These are phyloP conservation scores for Danaus melanippus DNA, from an alignment of 1,140 invertebrate genomes.

Conservation along the genomic window DNA sequence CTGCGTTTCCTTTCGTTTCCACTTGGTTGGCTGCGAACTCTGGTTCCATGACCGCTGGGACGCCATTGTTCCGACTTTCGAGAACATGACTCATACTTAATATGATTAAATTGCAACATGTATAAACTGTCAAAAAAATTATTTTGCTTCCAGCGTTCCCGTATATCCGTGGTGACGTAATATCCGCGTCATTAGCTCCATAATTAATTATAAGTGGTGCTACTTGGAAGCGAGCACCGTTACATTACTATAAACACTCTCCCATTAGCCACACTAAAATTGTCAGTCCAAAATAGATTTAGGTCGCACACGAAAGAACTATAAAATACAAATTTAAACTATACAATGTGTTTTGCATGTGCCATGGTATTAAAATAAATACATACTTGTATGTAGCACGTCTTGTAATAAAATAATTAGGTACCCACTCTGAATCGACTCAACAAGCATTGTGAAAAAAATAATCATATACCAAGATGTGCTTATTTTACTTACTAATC, in stretches of 20 bases:
- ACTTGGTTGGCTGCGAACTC: conserved; percentile 32
- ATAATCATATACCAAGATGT: no score
- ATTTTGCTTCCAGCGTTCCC: no score
- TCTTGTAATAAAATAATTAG: no score
- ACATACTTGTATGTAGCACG: no score
- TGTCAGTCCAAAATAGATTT: conserved; percentile 42
- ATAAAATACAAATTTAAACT: conserved; percentile 15
- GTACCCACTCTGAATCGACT: no score
- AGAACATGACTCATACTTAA: no score
- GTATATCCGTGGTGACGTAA: background rate
- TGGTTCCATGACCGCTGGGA: conserved; percentile 23
- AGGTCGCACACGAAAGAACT: conserved; percentile 36
- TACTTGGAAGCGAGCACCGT: conserved; percentile 11
- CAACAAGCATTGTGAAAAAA: no score
- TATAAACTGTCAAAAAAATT: no score
- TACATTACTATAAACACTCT: conserved; percentile 26
- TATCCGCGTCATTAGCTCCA: conserved; percentile 1
- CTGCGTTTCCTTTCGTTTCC: conserved; percentile 50
- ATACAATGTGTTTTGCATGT: conserved; percentile 29
- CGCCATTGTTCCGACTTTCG: conserved; percentile 28
- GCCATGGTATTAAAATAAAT: background rate
- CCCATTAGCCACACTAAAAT: conserved; percentile 42
- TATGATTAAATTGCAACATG: no score
- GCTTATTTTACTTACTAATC: no score
- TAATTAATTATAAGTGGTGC: conserved; percentile 8